Conservation (phyloP, 2,888 invertebrate species). For the Terebella lapidaria region DNA sequence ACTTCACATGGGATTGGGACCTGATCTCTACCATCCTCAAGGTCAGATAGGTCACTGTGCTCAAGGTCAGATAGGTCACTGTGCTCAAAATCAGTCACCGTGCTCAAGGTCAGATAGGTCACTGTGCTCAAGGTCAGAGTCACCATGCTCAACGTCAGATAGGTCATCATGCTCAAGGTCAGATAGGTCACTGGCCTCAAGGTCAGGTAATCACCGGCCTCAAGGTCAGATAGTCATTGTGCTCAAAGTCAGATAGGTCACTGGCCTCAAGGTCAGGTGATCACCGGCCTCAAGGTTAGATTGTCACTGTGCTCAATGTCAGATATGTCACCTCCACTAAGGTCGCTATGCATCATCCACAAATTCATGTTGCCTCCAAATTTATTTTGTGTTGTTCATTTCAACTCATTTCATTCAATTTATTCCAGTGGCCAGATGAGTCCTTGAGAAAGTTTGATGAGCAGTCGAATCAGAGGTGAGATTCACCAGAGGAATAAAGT, state of each 20-base stretch:
- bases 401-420: no score
- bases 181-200: conserved; percentile 74
- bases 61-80: conserved; percentile 76
- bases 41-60: conserved; percentile 72
- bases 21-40: conserved; percentile 77
- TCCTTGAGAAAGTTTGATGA: conserved; percentile 64
- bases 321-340: no score
- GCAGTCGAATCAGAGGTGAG: conserved; percentile 58
- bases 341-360: no score
- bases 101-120: conserved; percentile 74
- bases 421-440: conserved; percentile 50
- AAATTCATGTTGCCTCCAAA: no score
- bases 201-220: no score
- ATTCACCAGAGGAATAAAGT: no score
- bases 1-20: conserved; percentile 87
- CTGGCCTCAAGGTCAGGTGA: no score
- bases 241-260: no score
- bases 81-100: conserved; percentile 75
- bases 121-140: no score
- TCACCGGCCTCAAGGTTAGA: conserved; percentile 74
- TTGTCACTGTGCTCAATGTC: conserved; percentile 76
- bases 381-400: no score
- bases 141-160: conserved; percentile 75
- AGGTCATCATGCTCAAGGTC: conserved; percentile 76
- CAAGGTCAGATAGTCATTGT: no score